Evolutionary conservation across 2,113 vertebrate species (phyloP).

Genomic region (Octodon degus): DNA sequence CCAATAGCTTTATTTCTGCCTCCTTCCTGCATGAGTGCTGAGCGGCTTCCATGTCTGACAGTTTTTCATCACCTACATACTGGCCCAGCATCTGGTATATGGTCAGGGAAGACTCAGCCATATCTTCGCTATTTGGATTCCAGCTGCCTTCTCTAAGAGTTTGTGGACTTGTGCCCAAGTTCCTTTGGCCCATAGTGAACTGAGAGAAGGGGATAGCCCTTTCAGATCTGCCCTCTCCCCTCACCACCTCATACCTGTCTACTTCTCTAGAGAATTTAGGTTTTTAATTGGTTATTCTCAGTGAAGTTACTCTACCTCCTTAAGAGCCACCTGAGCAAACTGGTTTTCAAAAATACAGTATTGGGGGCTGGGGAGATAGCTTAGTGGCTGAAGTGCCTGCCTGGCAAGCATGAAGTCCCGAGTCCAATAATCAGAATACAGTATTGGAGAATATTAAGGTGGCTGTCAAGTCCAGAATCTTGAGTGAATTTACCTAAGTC

Average conservation of each 20-base stretch:
- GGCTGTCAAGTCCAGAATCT: slow-evolving; percentile 19
- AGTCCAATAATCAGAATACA: background rate
- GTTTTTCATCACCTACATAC: background rate
- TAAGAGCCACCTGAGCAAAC: slow-evolving; percentile 57
- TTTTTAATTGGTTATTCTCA: slow-evolving; percentile 44
- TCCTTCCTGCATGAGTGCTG: background rate
- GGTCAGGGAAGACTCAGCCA: background rate
- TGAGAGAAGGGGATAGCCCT: background rate
- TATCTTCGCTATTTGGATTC: background rate
- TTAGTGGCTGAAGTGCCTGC: too few relatives aligned
- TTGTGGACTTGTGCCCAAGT: background rate
- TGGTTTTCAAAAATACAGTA: slow-evolving; percentile 12
- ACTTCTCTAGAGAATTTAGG: slow-evolving; percentile 13
- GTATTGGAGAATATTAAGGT: slow-evolving; percentile 9
- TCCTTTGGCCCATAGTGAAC: background rate
- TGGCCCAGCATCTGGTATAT: background rate
- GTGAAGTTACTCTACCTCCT: slow-evolving; percentile 47
- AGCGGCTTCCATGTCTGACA: background rate
- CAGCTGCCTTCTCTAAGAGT: slow-evolving; percentile 2
- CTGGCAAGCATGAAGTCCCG: too few relatives aligned
- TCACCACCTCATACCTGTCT: background rate
- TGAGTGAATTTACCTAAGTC: background rate
- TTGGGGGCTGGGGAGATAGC: too few relatives aligned
- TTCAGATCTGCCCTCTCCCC: background rate
- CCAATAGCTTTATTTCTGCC: background rate